Evolutionary conservation across 2,888 invertebrate genomes (phyloP).

Genomic region (Caenorhabditis zanzibari): DNA sequence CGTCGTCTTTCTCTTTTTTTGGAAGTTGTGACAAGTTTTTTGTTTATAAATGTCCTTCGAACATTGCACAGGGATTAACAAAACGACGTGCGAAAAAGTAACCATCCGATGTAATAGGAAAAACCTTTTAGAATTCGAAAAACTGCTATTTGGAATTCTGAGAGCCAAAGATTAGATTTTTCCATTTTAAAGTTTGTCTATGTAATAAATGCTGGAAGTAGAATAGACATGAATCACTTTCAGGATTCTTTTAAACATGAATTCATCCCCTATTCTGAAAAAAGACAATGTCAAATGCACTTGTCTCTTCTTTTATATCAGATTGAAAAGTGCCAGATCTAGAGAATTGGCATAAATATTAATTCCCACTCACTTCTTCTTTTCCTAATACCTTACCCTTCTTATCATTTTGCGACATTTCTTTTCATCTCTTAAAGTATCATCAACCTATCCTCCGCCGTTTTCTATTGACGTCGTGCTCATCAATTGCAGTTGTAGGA

Average conservation of each 20-base stretch:
- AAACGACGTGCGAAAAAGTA: slow-evolving; percentile 18
- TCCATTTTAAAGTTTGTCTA: not conserved
- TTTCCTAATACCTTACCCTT: not conserved
- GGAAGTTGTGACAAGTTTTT: not conserved
- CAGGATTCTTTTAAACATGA: not conserved
- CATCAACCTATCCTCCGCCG: not conserved
- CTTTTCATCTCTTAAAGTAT: slow-evolving; percentile 5
- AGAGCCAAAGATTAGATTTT: not conserved
- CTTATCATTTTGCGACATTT: slow-evolving; percentile 1
- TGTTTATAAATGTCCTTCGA: slow-evolving; percentile 19
- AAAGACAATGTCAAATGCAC: slow-evolving; percentile 23
- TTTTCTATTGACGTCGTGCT: slow-evolving; percentile 6
- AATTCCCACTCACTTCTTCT: not conserved
- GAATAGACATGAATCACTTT: slow-evolving; percentile 6
- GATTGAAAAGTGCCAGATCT: slow-evolving; percentile 9
- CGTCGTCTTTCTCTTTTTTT: not conserved
- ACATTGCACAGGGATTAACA: slow-evolving; percentile 18
- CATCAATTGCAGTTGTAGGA: not conserved
- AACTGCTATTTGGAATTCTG: not conserved
- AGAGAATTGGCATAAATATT: not conserved
- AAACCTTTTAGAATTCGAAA: not conserved
- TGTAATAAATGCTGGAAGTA: not conserved
- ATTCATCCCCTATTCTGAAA: slow-evolving; percentile 5
- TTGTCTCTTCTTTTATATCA: not conserved
- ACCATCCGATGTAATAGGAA: not conserved